Conservation (phyloP, 2,797 vertebrate genomes). For the Esox masquinongy region DNA sequence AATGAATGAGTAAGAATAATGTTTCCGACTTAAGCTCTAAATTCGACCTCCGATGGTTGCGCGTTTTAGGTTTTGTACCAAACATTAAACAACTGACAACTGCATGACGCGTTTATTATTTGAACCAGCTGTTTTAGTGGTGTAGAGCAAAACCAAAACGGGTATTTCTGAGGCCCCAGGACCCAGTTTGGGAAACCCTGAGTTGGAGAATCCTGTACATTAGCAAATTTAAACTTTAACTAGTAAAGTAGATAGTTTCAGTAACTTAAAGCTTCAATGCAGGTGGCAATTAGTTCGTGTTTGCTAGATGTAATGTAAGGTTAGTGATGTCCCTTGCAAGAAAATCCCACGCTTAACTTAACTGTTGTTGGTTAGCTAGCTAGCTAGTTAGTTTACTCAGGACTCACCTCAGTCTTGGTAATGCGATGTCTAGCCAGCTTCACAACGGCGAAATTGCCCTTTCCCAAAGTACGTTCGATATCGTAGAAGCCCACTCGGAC, state of each 20-base stretch:
- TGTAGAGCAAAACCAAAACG: no score
- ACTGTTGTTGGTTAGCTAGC: not conserved
- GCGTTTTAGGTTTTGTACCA: no score
- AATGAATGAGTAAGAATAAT: not conserved
- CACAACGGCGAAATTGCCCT: slow-evolving; percentile 97
- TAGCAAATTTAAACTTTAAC: not conserved
- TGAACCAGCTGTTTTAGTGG: no score
- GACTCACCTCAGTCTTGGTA: slow-evolving; percentile 95
- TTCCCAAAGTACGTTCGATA: slow-evolving; percentile 97
- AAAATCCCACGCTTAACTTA: not conserved
- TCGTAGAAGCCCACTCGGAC: slow-evolving; percentile 98
- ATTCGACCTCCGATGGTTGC: no score
- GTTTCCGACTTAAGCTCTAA: no score
- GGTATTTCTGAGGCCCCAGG: no score
- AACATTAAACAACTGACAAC: no score
- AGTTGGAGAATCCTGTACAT: not conserved
- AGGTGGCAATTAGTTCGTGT: not conserved
- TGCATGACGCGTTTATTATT: no score
- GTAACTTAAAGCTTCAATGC: not conserved
- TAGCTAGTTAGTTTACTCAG: slow-evolving; percentile 32
- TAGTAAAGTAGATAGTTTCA: not conserved
- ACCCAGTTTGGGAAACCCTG: no score
- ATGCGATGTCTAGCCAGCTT: slow-evolving; percentile 96
- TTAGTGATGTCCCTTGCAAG: not conserved
- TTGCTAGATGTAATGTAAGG: not conserved